Conservation (phyloP, 2,113 vertebrate genomes). For the Otis tarda region DNA sequence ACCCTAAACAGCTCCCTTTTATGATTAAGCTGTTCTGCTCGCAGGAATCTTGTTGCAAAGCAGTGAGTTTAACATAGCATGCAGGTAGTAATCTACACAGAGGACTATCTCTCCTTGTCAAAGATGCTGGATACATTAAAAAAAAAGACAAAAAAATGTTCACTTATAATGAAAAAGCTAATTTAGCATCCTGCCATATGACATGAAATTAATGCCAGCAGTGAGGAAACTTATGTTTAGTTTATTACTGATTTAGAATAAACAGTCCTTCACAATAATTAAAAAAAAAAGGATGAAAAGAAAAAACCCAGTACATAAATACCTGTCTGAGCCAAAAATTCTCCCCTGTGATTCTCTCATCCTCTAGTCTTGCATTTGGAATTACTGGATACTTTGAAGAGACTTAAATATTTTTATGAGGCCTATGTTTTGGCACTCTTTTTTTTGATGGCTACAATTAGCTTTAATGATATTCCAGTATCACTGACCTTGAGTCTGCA, state of each 20-base stretch:
- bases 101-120: background rate
- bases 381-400: background rate
- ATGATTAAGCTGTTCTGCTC: background rate
- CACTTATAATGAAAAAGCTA: background rate
- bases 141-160: background rate
- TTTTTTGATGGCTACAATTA: background rate
- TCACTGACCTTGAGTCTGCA: background rate
- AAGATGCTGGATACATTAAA: background rate
- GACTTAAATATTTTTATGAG: background rate
- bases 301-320: background rate
- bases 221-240: background rate
- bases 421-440: background rate
- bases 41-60: background rate
- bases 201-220: background rate
- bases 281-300: too few species aligned
- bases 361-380: accelerated
- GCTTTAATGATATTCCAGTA: background rate
- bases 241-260: background rate
- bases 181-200: background rate
- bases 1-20: background rate
- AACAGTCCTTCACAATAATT: background rate
- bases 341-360: background rate
- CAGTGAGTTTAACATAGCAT: background rate
- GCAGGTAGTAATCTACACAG: background rate
- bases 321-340: background rate